Conservation (phyloP, 2,888 invertebrate species). For the Scaptomyza polygonia region DNA sequence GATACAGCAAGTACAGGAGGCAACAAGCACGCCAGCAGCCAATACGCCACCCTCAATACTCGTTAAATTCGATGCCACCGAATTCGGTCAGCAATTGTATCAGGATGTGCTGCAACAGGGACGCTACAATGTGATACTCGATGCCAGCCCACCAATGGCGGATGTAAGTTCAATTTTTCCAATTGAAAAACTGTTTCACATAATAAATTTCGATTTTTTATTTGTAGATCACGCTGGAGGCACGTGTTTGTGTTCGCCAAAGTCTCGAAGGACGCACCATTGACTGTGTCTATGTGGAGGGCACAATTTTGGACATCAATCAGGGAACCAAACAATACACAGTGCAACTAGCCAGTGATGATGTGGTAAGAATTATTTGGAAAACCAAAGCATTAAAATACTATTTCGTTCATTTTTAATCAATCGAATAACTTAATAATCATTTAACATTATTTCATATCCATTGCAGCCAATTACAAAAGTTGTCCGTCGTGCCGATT, state of each 20-base stretch:
- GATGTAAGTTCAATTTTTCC: slow-evolving; percentile 86
- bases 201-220: background rate
- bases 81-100: slow-evolving; percentile 89
- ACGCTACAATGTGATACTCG: slow-evolving; percentile 95
- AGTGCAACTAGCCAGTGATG: slow-evolving; percentile 85
- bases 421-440: no score
- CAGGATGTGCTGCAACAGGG: slow-evolving; percentile 91
- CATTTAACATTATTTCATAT: background rate
- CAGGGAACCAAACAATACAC: slow-evolving; percentile 89
- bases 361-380: slow-evolving; percentile 80
- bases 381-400: no score
- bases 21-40: slow-evolving; percentile 37
- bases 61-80: slow-evolving; percentile 92
- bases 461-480: slow-evolving; percentile 58
- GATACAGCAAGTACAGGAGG: slow-evolving; percentile 89
- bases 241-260: slow-evolving; percentile 92
- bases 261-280: slow-evolving; percentile 86
- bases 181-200: no score
- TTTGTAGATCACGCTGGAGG: slow-evolving; percentile 90
- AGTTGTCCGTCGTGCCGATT: slow-evolving; percentile 93
- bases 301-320: slow-evolving; percentile 89
- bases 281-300: slow-evolving; percentile 92
- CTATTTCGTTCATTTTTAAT: no score
- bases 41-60: slow-evolving; percentile 88
- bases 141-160: slow-evolving; percentile 94